Conservation (phyloP, 2,888 invertebrate genomes). For the Clitarchus hookeri region DNA sequence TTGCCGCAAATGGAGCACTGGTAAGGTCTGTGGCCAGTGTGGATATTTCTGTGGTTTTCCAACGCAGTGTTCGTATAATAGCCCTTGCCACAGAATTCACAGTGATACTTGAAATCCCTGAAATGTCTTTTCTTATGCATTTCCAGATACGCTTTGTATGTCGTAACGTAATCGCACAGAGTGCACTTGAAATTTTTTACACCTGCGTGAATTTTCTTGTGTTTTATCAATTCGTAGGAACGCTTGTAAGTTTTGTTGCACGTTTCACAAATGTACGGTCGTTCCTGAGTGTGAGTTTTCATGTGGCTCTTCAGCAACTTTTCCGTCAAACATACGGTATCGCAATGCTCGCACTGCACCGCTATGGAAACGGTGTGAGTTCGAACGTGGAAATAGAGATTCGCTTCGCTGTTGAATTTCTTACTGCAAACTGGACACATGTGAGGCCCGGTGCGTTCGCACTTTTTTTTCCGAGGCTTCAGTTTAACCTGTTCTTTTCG, state of each 20-base stretch:
- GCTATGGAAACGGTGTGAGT: slow-evolving; percentile 55
- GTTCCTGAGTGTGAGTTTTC: slow-evolving; percentile 51
- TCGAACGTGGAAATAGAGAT: slow-evolving; percentile 50
- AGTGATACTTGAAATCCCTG: slow-evolving; percentile 48
- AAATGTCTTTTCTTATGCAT: slow-evolving; percentile 49
- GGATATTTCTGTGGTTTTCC: slow-evolving; percentile 49
- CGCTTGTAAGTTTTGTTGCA: slow-evolving; percentile 38
- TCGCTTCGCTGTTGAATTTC: slow-evolving; percentile 26
- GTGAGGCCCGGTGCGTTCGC: not conserved
- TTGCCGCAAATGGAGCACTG: slow-evolving; percentile 52
- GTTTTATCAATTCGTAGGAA: slow-evolving; percentile 45
- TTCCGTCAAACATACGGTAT: slow-evolving; percentile 45
- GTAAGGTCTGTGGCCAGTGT: slow-evolving; percentile 46
- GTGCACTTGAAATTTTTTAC: slow-evolving; percentile 49
- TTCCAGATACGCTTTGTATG: slow-evolving; percentile 51
- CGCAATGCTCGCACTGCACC: slow-evolving; percentile 49
- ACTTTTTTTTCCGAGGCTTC: slow-evolving; percentile 27
- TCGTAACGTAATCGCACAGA: slow-evolving; percentile 48
- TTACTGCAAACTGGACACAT: slow-evolving; percentile 24
- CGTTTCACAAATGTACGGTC: slow-evolving; percentile 36
- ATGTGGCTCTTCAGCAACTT: slow-evolving; percentile 47
- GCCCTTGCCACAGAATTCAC: slow-evolving; percentile 49
- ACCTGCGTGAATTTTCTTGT: slow-evolving; percentile 51
- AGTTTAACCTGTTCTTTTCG: not conserved
- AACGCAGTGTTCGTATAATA: slow-evolving; percentile 49